These are phyloP conservation scores for Nasua narica DNA, from an alignment of 2,797 vertebrate species.

Conservation along the genomic window DNA sequence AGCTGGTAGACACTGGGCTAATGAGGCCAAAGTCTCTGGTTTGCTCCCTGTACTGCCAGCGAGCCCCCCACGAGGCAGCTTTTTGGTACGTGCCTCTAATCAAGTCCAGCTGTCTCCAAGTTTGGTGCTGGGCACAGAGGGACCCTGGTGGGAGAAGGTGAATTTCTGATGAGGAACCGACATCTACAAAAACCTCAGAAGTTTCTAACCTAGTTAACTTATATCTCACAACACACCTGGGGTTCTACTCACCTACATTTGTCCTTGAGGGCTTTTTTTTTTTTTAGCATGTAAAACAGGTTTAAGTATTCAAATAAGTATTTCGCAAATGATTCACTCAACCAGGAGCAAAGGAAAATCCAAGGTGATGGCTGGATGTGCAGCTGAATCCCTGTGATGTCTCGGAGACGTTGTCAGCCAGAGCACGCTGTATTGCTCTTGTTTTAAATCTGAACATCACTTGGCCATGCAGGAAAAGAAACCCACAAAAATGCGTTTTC, in stretches of 20 bases:
- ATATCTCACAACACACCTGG: background rate
- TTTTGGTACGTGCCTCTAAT: background rate
- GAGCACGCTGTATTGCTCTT: background rate
- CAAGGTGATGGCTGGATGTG: background rate
- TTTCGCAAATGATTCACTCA: conserved; percentile 55
- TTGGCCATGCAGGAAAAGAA: conserved; percentile 61
- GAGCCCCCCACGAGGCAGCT: background rate
- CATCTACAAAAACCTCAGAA: background rate
- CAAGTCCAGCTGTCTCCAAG: background rate
- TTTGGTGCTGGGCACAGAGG: background rate
- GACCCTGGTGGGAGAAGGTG: background rate
- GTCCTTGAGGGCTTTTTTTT: background rate
- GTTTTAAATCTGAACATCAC: conserved; percentile 41
- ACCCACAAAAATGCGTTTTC: conserved; percentile 58
- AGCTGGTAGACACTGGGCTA: background rate
- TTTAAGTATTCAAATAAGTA: conserved; percentile 60
- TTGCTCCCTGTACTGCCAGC: background rate
- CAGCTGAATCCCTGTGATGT: conserved; percentile 2
- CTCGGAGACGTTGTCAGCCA: conserved; percentile 43
- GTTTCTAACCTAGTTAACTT: conserved; percentile 7
- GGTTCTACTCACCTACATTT: background rate
- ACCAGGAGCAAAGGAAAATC: conserved; percentile 53
- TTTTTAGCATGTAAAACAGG: background rate
- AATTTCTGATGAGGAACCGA: conserved; percentile 9
- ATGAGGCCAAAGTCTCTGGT: background rate